Evolutionary conservation across 2,113 vertebrate genomes (phyloP), one percentile per base, ranked within the genome.

Genomic region (Phaethornis superciliosus): DNA sequence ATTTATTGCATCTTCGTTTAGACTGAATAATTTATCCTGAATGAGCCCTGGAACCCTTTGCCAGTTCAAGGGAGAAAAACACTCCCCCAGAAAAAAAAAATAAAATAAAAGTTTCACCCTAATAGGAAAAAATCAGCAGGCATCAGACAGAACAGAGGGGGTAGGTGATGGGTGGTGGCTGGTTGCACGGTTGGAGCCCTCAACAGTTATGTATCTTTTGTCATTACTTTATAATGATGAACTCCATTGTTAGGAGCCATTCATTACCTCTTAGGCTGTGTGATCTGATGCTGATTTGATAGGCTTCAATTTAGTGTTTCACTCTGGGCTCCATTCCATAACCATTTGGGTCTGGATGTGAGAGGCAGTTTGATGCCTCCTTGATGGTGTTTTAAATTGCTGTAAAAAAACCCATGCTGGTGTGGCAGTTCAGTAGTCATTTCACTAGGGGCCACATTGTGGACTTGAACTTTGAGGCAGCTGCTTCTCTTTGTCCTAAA

Each of bases 221-320:
- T 86, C 96, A 89, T 97, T 86, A 78, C 93, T 95, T 90, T 56
- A 62, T 91, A 95, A 96, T 51, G 46, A 97, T 88, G 95, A 95
- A 95, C 89, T 46, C 95, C 2, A 0, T 97, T 59, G 12, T 98
- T 97, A 97, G 90, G 89, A 96, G 94, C 94, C 97, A 90, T 98
- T 98, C 97, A 94, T 98, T 97, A 96, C 74, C 24, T 21, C 96
- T 59, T 64, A 97, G 96, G 89, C 96, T 70, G 93, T 80, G 95
- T 85, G 82, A 97, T 97, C 96, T 94, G 98, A 97, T 83, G 96
- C 95, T 96, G 97, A 96, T 96, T 97, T 98, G 97, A 97, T 98
- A 93, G 97, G 97, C 96, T 98, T 97, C 97, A 97, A 98, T 98
- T 98, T 97, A 98, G 96, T 93, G 90, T 97, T 97, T 90, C 95